These are phyloP conservation scores for Acleris cristana DNA, from an alignment of 2,888 invertebrate genomes.

Conservation along the genomic window DNA sequence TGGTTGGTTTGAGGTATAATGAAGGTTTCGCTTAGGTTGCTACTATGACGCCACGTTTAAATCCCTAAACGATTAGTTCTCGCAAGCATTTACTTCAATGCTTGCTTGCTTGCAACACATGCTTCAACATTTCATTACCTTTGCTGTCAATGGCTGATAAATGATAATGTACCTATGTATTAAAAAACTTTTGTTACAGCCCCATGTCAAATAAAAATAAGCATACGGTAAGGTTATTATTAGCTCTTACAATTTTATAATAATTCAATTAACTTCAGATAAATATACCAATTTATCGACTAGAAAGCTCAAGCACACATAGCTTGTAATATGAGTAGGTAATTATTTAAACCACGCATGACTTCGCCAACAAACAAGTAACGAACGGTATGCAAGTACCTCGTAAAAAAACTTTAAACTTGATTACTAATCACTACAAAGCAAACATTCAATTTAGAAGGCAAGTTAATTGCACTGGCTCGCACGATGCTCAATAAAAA, in stretches of 20 bases:
- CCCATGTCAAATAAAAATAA: too few species aligned
- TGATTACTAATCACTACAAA: slow-evolving; percentile 83
- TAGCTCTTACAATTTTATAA: too few species aligned
- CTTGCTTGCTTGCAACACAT: too few species aligned
- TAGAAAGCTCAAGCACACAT: neutral
- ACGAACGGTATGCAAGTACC: slow-evolving; percentile 66
- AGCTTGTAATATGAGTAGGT: slow-evolving; percentile 3
- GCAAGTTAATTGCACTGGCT: slow-evolving; percentile 80
- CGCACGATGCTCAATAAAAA: slow-evolving; percentile 78
- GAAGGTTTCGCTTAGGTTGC: neutral
- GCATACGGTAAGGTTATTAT: too few species aligned
- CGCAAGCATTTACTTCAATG: too few species aligned
- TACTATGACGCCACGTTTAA: neutral
- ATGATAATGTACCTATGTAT: too few species aligned
- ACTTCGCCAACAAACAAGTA: slow-evolving; percentile 46
- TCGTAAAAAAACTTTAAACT: slow-evolving; percentile 72
- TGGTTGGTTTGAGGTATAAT: neutral
- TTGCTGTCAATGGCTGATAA: too few species aligned
- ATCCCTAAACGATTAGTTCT: too few species aligned
- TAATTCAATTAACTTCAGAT: too few species aligned
- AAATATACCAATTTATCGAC: neutral
- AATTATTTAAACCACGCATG: slow-evolving; percentile 15
- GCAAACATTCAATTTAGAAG: slow-evolving; percentile 84
- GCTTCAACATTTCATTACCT: too few species aligned
- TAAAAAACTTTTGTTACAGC: too few species aligned